These are phyloP conservation scores for Erebia palarica DNA, from an alignment of 2,888 invertebrate genomes.

Conservation along the genomic window DNA sequence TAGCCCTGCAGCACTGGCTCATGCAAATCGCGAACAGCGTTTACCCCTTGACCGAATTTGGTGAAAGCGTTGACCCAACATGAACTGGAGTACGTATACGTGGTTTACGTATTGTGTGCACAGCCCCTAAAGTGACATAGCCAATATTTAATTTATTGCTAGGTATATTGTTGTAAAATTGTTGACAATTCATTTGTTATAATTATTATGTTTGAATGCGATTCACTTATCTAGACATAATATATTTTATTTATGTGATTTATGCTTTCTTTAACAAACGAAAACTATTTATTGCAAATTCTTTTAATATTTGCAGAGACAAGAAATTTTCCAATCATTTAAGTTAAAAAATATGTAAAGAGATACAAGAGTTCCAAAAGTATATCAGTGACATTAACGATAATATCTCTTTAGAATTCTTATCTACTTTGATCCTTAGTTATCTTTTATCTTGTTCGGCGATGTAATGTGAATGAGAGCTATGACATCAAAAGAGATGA, in stretches of 20 bases:
- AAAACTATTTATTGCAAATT: neutral
- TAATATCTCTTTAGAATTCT: neutral
- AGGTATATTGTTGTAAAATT: constrained; percentile 49
- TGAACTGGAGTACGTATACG: neutral
- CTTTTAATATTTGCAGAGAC: neutral
- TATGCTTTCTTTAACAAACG: constrained; percentile 17
- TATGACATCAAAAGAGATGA: too few species aligned
- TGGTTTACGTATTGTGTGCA: constrained; percentile 14
- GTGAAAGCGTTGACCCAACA: neutral
- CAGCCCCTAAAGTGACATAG: constrained; percentile 39
- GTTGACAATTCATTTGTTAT: constrained; percentile 45
- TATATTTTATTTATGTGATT: constrained; percentile 32
- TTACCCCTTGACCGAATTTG: neutral
- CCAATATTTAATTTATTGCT: constrained; percentile 52
- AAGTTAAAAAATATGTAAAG: neutral
- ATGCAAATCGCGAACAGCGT: too few species aligned
- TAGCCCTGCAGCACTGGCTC: too few species aligned
- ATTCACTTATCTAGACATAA: constrained; percentile 29
- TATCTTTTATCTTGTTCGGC: neutral
- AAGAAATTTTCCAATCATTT: neutral
- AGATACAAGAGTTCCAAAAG: neutral
- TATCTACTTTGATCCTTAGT: neutral
- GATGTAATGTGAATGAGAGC: too few species aligned
- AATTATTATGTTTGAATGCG: constrained; percentile 41
- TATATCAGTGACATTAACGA: neutral